Percentiles rank a stretch among this genome's conserved stretches.
phyloP scores from a whole-genome alignment of 2,113 vertebrate genomes.

The Pterophyllum scalare region DNA sequence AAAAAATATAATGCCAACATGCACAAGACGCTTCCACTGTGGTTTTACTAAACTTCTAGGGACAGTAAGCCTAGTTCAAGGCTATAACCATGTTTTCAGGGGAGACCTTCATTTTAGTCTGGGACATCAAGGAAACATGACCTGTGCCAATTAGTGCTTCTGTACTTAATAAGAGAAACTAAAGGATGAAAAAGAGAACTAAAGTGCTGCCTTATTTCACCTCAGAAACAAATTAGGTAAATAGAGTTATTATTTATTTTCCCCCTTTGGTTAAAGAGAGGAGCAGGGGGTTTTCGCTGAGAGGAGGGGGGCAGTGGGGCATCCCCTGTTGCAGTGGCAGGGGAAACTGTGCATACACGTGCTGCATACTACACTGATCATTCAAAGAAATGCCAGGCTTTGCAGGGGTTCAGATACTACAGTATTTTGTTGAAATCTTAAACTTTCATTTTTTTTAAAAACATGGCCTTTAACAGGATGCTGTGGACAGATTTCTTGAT shows the following conservation, averaged over 20 bases:
- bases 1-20: too few species aligned
- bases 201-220: not conserved
- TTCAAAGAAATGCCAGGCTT: not conserved
- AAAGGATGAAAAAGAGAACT: too few species aligned
- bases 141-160: not conserved
- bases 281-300: not conserved
- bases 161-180: not conserved
- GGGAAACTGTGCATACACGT: too few species aligned
- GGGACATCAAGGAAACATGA: not conserved
- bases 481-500: not conserved
- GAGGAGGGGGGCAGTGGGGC: not conserved
- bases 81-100: not conserved
- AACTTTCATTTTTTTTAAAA: not conserved
- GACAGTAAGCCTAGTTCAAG: not conserved
- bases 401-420: too few species aligned
- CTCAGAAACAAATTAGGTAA: not conserved
- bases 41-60: too few species aligned
- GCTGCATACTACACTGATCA: rapidly evolving
- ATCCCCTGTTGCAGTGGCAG: not conserved
- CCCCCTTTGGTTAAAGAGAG: not conserved
- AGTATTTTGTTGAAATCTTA: not conserved
- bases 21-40: too few species aligned
- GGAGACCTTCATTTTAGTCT: not conserved
- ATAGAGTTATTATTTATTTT: not conserved
- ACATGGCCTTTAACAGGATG: not conserved